Conservation (phyloP, 2,113 vertebrate genomes). For the Eolophus roseicapilla region DNA sequence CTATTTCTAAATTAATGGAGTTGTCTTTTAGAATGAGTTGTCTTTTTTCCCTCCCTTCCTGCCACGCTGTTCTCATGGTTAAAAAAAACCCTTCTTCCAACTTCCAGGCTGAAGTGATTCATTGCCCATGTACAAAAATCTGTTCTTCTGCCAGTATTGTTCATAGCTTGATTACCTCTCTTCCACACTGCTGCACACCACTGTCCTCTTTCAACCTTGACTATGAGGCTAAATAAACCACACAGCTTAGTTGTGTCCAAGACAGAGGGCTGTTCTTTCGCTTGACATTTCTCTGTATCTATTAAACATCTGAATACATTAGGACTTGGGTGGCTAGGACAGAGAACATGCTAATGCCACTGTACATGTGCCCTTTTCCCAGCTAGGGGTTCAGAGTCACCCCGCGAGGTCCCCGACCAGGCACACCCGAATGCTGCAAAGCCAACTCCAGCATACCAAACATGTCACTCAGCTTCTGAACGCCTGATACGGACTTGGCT, state of each 20-base stretch:
- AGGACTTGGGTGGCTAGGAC: neutral
- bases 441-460: neutral
- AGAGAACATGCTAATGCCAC: neutral
- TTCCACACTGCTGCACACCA: neutral
- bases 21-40: neutral
- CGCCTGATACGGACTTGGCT: neutral
- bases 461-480: neutral
- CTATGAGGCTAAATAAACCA: neutral
- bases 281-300: neutral
- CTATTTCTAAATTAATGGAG: neutral
- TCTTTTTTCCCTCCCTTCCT: neutral
- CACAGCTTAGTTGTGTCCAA: neutral
- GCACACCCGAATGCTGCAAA: neutral
- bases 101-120: slow-evolving; percentile 12
- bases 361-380: neutral
- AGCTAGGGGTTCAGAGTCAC: neutral
- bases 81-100: neutral
- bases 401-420: neutral
- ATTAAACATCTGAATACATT: neutral
- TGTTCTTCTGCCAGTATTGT: neutral
- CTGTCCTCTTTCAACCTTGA: neutral
- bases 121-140: neutral
- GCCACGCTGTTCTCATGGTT: neutral
- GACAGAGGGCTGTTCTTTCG: neutral
- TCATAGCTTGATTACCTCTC: neutral